Evolutionary conservation across 1,140 invertebrate genomes (phyloP).

Genomic region (Caenorhabditis tropicalis): DNA sequence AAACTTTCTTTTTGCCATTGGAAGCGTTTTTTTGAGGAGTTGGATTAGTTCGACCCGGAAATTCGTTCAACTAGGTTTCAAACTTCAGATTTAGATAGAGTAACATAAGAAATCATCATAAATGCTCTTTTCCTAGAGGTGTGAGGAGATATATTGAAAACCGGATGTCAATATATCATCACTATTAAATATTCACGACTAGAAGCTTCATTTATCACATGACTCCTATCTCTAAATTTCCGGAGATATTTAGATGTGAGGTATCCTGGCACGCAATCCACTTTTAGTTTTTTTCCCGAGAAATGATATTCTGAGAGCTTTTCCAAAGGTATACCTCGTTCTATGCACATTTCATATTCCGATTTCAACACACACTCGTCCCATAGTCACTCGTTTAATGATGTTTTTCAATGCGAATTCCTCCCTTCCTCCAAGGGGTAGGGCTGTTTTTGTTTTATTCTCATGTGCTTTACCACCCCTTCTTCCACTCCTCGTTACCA

Average conservation of each 20-base stretch:
- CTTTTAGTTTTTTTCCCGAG: too few relatives aligned
- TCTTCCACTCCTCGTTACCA: constrained; percentile 9
- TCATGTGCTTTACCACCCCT: neutral
- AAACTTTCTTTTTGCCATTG: neutral
- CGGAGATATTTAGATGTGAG: neutral
- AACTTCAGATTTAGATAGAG: neutral
- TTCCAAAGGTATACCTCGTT: too few relatives aligned
- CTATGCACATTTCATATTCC: constrained; percentile 23
- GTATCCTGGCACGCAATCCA: neutral
- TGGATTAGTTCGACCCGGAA: neutral
- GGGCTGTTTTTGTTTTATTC: neutral
- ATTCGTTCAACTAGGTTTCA: neutral
- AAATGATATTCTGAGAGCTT: too few relatives aligned
- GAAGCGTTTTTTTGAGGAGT: neutral
- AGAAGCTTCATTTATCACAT: constrained; percentile 45
- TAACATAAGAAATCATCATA: too few relatives aligned
- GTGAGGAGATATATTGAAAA: too few relatives aligned
- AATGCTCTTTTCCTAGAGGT: too few relatives aligned
- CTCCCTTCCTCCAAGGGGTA: neutral
- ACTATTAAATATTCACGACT: neutral
- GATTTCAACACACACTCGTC: constrained; percentile 8
- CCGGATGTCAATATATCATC: constrained; percentile 34
- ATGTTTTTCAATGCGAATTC: constrained; percentile 30
- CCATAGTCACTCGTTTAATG: neutral
- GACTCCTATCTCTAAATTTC: neutral